Evolutionary conservation across 2,113 vertebrate species (phyloP), one percentile per base, ranked within the genome.

Genomic region (Hiodon alosoides): DNA sequence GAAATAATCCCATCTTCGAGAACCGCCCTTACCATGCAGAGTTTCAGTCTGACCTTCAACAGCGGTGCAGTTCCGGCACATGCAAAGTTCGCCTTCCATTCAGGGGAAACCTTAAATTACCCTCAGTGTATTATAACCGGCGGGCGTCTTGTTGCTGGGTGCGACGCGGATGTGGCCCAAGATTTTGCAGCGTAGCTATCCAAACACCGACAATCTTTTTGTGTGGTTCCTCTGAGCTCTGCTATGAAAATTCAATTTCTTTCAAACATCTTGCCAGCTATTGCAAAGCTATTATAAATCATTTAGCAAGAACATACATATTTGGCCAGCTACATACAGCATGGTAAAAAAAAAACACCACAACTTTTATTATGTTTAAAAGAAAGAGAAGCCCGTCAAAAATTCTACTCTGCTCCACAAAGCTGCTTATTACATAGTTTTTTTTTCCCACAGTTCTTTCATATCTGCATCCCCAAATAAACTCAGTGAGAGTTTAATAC

Each of bases 331-430:
- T 67, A 31, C 14, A 52, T 58, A 46, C 16, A 57, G 52, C 54
- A 17, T n/a, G 66, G 66, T 51, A 59, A 48, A 47, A 60, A 71
- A 71, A 55, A 47, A 50, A 14, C 54, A 16, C 31, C 31, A 46
- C 31, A 54, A 1, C 4, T 60, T 58, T 71, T 48, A 14, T 47
- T 17, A 48, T 71, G 58, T 48, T 71, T 58, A 59, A 59, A 13
- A 14, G 54, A 50, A 14, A 52, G 51, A 50, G 68, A 54, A 69
- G 55, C 31, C 31, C 31, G 31, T 31, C 31, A 69, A 7, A 69
- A 69, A 54, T 54, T 69, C n/a, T 9, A 9, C 7, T 69, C 8
- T 71, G 31, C 5, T 71, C 17, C 53, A 71, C 31, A 60, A 71
- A 48, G 55, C n/a, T 50, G 31, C 70, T 71, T 54, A 3, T 13